Evolutionary conservation across 35 echinoderm and acorn worm species (phyloP).

Genomic region (Patiria miniata): DNA sequence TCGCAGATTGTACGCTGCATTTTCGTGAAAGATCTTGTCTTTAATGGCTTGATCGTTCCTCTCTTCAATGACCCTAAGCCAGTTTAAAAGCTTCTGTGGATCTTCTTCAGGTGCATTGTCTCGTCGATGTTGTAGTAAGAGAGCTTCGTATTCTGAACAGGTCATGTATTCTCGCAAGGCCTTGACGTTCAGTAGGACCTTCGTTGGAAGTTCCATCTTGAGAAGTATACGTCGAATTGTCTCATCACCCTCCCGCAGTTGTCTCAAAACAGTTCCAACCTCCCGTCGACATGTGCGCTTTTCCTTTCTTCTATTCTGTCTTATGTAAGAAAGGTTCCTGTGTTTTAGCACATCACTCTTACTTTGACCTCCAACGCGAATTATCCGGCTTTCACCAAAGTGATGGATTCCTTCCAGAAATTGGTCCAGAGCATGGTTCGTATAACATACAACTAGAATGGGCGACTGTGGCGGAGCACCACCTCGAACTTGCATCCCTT

Average conservation of each 20-base stretch:
- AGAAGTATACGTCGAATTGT: background rate
- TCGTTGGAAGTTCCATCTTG: background rate
- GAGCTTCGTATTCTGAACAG: background rate
- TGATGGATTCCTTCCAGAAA: conserved; percentile 80
- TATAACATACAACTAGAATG: conserved; percentile 85
- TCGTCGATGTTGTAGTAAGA: no score
- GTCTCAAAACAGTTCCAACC: no score
- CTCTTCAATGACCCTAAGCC: background rate
- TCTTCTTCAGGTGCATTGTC: background rate
- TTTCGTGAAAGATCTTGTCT: background rate
- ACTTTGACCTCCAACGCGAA: conserved; percentile 68
- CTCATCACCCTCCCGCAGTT: background rate
- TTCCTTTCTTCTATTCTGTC: background rate
- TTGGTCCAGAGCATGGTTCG: conserved; percentile 97
- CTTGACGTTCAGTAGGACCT: background rate
- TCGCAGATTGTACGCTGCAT: no score
- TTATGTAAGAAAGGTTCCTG: conserved; percentile 45
- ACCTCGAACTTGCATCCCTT: conserved; percentile 36
- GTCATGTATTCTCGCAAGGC: background rate
- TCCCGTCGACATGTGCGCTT: background rate
- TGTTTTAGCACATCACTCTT: conserved; percentile 41
- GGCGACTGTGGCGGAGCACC: conserved; percentile 33
- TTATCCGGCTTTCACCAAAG: conserved; percentile 30
- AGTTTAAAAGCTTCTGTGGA: no score
- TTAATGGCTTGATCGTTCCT: background rate